These are phyloP conservation scores for Drosophila mauritiana DNA, from an alignment of 1,140 invertebrate genomes.

Conservation along the genomic window DNA sequence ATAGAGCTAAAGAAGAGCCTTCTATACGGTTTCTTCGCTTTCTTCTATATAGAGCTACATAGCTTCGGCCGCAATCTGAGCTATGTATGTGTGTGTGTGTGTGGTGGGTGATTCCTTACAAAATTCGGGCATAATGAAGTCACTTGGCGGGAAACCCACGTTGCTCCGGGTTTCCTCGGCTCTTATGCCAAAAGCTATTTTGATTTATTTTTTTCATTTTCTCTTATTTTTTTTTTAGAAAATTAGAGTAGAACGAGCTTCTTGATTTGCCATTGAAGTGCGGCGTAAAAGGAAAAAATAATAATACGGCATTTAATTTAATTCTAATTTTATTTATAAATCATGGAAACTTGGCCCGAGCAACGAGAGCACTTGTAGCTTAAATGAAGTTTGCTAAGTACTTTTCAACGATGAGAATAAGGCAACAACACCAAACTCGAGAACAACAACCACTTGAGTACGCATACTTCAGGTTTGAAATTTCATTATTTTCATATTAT, in stretches of 20 bases:
- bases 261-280: constrained; percentile 76
- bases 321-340: constrained; percentile 80
- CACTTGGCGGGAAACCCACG: constrained; percentile 52
- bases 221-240: constrained; percentile 51
- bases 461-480: constrained; percentile 75
- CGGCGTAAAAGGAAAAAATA: constrained; percentile 44
- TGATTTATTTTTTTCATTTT: constrained; percentile 45
- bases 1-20: constrained; percentile 51
- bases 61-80: constrained; percentile 16
- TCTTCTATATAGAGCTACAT: neutral
- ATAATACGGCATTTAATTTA: constrained; percentile 75
- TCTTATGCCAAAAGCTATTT: constrained; percentile 39
- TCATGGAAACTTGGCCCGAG: constrained; percentile 16
- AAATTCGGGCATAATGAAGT: constrained; percentile 77
- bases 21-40: constrained; percentile 1
- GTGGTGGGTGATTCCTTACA: constrained; percentile 62
- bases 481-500: constrained; percentile 77
- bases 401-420: constrained; percentile 61
- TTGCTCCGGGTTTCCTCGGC: constrained; percentile 9
- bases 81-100: constrained; percentile 21
- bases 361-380: constrained; percentile 63
- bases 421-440: constrained; percentile 32
- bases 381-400: constrained; percentile 81
- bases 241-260: constrained; percentile 66
- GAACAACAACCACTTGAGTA: constrained; percentile 43